Evolutionary conservation across 2,888 invertebrate genomes (phyloP).

Genomic region (Harmothoe impar): DNA sequence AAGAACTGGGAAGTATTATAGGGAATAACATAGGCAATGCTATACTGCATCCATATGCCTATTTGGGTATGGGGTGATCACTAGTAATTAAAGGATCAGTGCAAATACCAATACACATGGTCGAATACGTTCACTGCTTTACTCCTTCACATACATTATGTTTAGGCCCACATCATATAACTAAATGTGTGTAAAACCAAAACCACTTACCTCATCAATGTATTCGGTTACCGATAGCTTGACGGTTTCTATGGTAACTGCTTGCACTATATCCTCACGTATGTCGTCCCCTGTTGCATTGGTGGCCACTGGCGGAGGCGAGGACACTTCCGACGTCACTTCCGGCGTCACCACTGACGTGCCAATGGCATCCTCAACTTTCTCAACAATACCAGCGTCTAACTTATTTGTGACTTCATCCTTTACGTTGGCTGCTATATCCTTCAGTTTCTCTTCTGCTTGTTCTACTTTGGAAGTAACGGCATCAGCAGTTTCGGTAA

Average conservation of each 20-base stretch:
- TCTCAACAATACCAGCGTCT: background rate
- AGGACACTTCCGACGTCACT: background rate
- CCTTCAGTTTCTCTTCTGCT: background rate
- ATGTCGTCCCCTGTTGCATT: background rate
- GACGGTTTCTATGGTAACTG: constrained; percentile 47
- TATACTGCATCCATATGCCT: too few relatives aligned
- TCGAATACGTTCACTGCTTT: too few relatives aligned
- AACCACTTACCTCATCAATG: constrained; percentile 36
- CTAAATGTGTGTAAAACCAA: background rate
- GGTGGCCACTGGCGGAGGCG: background rate
- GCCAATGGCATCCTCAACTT: background rate
- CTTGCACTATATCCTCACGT: constrained; percentile 33
- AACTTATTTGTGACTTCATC: background rate
- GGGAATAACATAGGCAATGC: too few relatives aligned
- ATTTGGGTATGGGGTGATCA: too few relatives aligned
- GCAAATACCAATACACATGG: too few relatives aligned
- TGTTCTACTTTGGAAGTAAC: background rate
- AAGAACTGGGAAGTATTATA: too few relatives aligned
- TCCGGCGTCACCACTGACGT: background rate
- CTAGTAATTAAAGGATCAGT: too few relatives aligned
- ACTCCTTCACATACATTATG: too few relatives aligned
- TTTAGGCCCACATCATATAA: too few relatives aligned
- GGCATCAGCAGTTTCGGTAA: background rate
- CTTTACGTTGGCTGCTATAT: background rate
- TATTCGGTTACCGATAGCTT: constrained; percentile 38